Conservation (phyloP, 2,888 invertebrate species). For the Amiota minor region DNA sequence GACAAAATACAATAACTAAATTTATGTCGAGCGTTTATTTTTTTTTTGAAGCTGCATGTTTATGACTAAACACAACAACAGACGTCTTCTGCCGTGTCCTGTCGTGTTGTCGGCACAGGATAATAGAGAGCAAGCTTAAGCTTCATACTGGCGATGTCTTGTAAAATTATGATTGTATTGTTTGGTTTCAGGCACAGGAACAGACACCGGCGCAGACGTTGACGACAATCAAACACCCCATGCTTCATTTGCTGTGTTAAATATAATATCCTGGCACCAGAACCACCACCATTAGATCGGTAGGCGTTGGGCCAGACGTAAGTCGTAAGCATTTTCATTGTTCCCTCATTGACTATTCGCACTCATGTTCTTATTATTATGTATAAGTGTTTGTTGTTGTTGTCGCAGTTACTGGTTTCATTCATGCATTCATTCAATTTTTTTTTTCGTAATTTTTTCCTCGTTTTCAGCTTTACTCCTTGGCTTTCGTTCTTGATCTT, state of each 20-base stretch:
- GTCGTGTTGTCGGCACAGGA: slow-evolving; percentile 13
- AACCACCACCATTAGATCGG: slow-evolving; percentile 37
- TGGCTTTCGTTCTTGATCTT: slow-evolving; percentile 26
- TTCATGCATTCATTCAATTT: neutral
- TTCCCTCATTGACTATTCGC: slow-evolving; percentile 67
- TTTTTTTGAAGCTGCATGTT: neutral
- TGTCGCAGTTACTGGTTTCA: slow-evolving; percentile 36
- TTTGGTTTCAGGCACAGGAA: slow-evolving; percentile 59
- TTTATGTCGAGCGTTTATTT: slow-evolving; percentile 44
- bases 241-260: slow-evolving; percentile 18
- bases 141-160: slow-evolving; percentile 38
- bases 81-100: slow-evolving; percentile 28
- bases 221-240: slow-evolving; percentile 27
- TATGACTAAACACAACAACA: neutral
- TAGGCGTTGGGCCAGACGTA: slow-evolving; percentile 29
- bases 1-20: slow-evolving; percentile 60
- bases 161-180: slow-evolving; percentile 67
- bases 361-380: slow-evolving; percentile 58
- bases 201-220: neutral
- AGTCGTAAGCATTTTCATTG: slow-evolving; percentile 43
- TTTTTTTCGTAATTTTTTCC: slow-evolving; percentile 54
- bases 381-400: slow-evolving; percentile 44
- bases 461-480: slow-evolving; percentile 52
- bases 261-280: slow-evolving; percentile 18
- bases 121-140: neutral